These are phyloP conservation scores for Colletes collaris DNA, from an alignment of 2,888 invertebrate genomes.

Conservation along the genomic window DNA sequence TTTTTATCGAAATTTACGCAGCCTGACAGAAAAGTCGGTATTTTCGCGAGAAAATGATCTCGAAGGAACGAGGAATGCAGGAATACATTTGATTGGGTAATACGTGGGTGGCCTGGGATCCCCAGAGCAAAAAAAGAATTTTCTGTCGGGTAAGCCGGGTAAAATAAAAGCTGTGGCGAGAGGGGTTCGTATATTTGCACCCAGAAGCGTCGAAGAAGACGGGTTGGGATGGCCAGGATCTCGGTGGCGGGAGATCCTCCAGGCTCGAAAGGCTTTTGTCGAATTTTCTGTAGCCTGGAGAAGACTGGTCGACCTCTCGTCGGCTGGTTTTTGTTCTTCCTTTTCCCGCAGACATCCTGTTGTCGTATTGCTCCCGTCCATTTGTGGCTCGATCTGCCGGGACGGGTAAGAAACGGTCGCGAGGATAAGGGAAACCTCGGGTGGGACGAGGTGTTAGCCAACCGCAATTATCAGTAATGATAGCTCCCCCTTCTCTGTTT, in stretches of 20 bases:
- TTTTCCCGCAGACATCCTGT: conserved; percentile 55
- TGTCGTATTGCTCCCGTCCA: conserved; percentile 57
- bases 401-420: conserved; percentile 19
- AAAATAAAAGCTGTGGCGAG: no score
- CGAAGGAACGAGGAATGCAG: no score
- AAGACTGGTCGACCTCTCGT: conserved; percentile 57
- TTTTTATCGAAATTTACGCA: no score
- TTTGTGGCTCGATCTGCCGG: conserved; percentile 37
- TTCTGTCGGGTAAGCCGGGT: no score
- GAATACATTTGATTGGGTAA: no score
- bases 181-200: no score
- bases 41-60: no score
- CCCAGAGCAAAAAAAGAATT: no score
- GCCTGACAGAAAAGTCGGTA: no score
- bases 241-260: neutral
- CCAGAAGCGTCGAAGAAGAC: no score
- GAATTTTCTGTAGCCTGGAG: conserved; percentile 47
- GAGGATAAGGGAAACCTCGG: conserved; percentile 43
- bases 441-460: conserved; percentile 59
- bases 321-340: conserved; percentile 29
- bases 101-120: no score
- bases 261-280: conserved; percentile 43
- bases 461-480: conserved; percentile 67
- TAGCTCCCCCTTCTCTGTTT: conserved; percentile 28
- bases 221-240: no score